Base-by-base conservation (phyloP, 2,888 invertebrate genomes). In the Eumerus sabulonum region DNA sequence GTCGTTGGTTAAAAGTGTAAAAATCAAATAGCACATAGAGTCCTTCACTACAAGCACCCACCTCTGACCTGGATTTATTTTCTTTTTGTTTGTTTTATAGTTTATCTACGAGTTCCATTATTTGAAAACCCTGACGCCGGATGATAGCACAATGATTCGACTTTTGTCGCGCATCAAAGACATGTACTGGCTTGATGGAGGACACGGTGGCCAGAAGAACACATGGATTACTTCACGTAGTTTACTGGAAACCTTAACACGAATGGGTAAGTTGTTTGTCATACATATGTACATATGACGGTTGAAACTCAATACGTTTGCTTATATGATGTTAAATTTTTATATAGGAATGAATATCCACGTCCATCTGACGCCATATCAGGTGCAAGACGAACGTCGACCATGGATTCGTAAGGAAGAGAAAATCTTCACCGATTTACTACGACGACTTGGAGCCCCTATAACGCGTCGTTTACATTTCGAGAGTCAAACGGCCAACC, bases 151-250 rank as follows among this genome's bases (percentile, higher is more conserved):
- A 54, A 91, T 92, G 89, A 91, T 91, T 86, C 90, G 91, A 77
- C 90, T 94, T 82, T 91, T 94, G n/a, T 90, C 91, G 13, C 91
- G 91, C 67, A 93, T 97, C 59, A 90, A 91, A 82, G 91, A 92
- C 82, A 94, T 97, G 92, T 95, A 93, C 89, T 98, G 96, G 96
- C 88, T 97, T 85, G 97, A 97, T 89, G 96, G 96, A 1, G 97
- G 97, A 0, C 97, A 97, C 89, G 93, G 94, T n/a, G 97, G 97
- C 13, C 93, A 93, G 66, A 93, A 93, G 86, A 94, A 96, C 88
- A 96, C 96, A 17, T 98, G 97, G 96, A 93, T 97, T 83, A 96
- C 95, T 0, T 92, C 95, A 1, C 90, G 92, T 82, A 91, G 92
- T 59, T 90, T 96, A 40, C 90, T 98, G 35, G 92, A 93, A 87